phyloP scores from a whole-genome alignment of 2,888 invertebrate species.

The Copidosoma aretas region DNA sequence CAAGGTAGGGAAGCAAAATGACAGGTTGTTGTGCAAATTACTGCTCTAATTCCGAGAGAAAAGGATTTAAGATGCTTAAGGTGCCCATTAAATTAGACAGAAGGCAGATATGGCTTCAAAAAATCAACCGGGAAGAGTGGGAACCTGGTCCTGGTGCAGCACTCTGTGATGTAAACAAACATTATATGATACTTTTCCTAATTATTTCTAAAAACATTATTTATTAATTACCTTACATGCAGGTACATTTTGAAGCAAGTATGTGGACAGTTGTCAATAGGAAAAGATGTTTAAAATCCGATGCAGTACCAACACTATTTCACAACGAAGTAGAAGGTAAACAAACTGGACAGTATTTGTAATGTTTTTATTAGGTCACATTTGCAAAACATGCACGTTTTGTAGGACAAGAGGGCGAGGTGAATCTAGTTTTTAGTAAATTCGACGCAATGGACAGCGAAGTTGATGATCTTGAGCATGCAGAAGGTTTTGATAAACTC shows the following conservation, averaged over 20 bases:
- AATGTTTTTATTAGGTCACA: too few species aligned
- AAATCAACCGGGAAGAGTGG: background rate
- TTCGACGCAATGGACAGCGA: too few species aligned
- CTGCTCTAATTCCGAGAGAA: background rate
- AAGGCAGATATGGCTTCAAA: conserved; percentile 7
- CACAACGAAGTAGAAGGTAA: too few species aligned
- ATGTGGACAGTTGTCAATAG: background rate
- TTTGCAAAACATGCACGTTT: too few species aligned
- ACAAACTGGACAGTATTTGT: too few species aligned
- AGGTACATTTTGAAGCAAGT: conserved; percentile 1
- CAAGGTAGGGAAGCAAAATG: background rate
- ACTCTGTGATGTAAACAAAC: conserved; percentile 1
- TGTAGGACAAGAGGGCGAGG: too few species aligned
- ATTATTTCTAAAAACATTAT: too few species aligned
- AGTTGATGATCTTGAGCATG: too few species aligned
- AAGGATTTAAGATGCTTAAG: conserved; percentile 1
- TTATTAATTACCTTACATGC: background rate
- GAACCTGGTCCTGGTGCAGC: background rate
- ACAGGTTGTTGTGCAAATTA: conserved; percentile 8
- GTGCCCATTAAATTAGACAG: background rate
- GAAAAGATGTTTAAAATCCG: background rate
- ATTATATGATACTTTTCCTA: background rate
- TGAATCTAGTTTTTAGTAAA: too few species aligned
- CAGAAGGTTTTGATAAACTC: too few species aligned
- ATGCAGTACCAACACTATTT: conserved; percentile 8